phyloP scores from a whole-genome alignment of 2,888 invertebrate genomes.

The Drosophila flavopinicola region DNA sequence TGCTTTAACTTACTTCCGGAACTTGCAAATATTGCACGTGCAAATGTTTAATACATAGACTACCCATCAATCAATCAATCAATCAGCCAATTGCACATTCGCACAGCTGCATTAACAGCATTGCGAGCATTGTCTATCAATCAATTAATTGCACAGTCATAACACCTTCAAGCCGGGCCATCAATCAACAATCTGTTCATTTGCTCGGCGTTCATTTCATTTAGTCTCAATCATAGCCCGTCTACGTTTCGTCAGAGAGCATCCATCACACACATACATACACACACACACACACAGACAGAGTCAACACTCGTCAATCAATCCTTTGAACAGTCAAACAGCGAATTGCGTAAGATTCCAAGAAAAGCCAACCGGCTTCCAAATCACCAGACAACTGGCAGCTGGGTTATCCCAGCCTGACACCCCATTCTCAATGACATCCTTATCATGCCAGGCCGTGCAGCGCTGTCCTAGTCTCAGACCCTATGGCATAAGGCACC shows the following conservation, averaged over 20 bases:
- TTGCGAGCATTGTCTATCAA: no score
- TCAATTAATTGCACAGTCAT: no score
- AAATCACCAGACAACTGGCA: conserved; percentile 35
- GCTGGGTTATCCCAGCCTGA: conserved; percentile 6
- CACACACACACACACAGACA: no score
- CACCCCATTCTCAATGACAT: conserved; percentile 17
- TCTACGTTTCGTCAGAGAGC: conserved; percentile 5
- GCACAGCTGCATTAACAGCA: no score
- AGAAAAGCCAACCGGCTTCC: neutral
- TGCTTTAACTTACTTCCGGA: no score
- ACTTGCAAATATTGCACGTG: no score
- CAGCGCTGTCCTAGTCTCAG: conserved; percentile 29
- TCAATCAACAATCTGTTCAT: no score
- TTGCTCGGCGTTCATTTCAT: neutral
- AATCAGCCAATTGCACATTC: no score
- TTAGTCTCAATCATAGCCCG: conserved; percentile 1
- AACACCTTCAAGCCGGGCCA: no score
- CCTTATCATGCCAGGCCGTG: conserved; percentile 24
- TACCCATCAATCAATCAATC: no score
- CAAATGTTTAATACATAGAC: no score
- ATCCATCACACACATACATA: conserved; percentile 19
- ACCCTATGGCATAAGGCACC: conserved; percentile 14
- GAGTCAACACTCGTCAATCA: conserved; percentile 42
- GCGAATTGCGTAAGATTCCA: conserved; percentile 48
- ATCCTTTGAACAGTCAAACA: conserved; percentile 31